These are phyloP conservation scores for Ovibos moschatus DNA, from an alignment of 2,113 vertebrate species.

Conservation along the genomic window DNA sequence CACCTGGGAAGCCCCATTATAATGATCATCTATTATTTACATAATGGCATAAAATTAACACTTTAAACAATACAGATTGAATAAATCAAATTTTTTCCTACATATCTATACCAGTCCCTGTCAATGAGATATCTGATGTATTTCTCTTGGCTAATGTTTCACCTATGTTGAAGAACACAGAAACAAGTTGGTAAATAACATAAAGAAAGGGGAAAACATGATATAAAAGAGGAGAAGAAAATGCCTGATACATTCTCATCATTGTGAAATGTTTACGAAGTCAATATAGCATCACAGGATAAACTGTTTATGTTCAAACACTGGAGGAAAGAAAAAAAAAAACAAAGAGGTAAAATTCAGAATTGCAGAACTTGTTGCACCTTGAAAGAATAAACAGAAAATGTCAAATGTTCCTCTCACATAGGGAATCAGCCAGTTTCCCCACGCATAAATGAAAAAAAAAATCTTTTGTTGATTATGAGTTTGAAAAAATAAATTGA, in stretches of 20 bases:
- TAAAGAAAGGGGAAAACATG: background rate
- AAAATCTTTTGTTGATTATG: background rate
- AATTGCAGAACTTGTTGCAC: background rate
- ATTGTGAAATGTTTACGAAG: background rate
- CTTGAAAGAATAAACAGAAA: constrained; percentile 6
- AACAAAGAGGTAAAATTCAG: background rate
- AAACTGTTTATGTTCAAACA: background rate
- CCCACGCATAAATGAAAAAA: background rate
- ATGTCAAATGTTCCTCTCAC: background rate
- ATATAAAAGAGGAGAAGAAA: background rate
- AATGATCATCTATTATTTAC: background rate
- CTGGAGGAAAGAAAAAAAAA: background rate
- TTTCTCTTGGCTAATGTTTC: background rate
- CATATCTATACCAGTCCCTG: background rate
- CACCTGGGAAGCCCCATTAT: background rate
- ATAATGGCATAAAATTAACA: background rate
- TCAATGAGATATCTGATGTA: background rate
- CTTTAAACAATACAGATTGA: background rate
- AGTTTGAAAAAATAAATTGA: background rate
- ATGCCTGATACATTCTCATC: background rate
- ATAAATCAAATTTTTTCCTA: background rate
- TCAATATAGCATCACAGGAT: background rate
- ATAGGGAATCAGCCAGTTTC: background rate
- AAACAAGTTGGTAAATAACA: background rate
- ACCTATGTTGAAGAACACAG: background rate